phyloP scores from a whole-genome alignment of 2,888 invertebrate species.

The Himalopsyche anomala region DNA sequence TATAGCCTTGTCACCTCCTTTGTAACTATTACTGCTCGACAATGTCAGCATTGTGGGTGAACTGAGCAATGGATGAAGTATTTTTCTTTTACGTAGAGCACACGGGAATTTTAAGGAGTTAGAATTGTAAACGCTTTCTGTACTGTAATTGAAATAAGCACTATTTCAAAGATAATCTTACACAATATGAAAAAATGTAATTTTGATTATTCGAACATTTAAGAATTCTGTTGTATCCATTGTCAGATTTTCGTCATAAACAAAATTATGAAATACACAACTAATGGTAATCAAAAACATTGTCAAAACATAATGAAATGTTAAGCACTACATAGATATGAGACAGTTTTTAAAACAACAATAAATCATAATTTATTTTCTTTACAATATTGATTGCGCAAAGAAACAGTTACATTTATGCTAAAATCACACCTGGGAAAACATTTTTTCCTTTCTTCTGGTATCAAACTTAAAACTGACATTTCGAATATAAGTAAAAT shows the following conservation, averaged over 20 bases:
- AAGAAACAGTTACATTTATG: not conserved
- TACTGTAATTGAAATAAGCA: slow-evolving; percentile 66
- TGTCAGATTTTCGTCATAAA: not conserved
- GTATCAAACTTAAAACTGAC: slow-evolving; percentile 76
- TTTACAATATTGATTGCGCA: not conserved
- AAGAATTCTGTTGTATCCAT: not conserved
- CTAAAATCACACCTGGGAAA: slow-evolving; percentile 59
- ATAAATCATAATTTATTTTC: not conserved
- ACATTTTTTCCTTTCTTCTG: slow-evolving; percentile 75
- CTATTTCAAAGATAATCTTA: not conserved
- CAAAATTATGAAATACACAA: not conserved
- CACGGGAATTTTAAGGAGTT: slow-evolving; percentile 71
- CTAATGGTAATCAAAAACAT: not conserved
- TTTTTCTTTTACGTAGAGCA: slow-evolving; percentile 71
- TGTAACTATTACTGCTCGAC: slow-evolving; percentile 67
- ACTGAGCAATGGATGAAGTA: slow-evolving; percentile 69
- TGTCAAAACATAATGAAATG: not conserved
- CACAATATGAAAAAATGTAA: not conserved
- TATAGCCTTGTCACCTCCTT: slow-evolving; percentile 70
- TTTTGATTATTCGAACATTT: not conserved
- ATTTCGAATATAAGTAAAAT: slow-evolving; percentile 66
- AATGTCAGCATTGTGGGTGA: slow-evolving; percentile 69
- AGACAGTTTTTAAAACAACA: not conserved
- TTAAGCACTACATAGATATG: not conserved
- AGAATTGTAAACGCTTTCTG: slow-evolving; percentile 75